A percentile compares a stretch with the other conserved stretches of the same genome.
Evolutionary conservation across 2,888 invertebrate genomes (phyloP).

Genomic region (Taenaris catops): DNA sequence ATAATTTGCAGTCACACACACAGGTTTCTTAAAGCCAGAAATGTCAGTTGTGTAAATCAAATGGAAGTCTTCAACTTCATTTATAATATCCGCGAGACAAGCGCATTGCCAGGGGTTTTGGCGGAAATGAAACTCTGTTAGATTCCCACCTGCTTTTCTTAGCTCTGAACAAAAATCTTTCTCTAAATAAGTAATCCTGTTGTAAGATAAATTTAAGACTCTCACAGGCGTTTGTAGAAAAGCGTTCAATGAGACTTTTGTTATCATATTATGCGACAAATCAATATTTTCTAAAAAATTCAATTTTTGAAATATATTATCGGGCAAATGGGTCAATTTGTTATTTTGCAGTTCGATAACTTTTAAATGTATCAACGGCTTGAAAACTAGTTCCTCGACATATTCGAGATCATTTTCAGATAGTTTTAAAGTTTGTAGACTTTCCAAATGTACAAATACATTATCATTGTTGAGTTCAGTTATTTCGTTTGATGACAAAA

Average conservation of each 20-base stretch:
- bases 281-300: slow-evolving; percentile 41
- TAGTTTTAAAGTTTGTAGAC: slow-evolving; percentile 46
- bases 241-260: slow-evolving; percentile 43
- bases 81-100: slow-evolving; percentile 47
- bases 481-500: slow-evolving; percentile 49
- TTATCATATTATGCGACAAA: slow-evolving; percentile 49
- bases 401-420: slow-evolving; percentile 42
- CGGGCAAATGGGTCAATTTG: slow-evolving; percentile 41
- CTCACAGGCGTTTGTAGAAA: slow-evolving; percentile 46
- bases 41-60: slow-evolving; percentile 42
- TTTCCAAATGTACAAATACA: slow-evolving; percentile 38
- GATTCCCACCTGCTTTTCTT: slow-evolving; percentile 41
- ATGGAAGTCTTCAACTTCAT: slow-evolving; percentile 44
- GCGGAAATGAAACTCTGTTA: slow-evolving; percentile 52
- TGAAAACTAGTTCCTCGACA: slow-evolving; percentile 40
- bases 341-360: slow-evolving; percentile 44
- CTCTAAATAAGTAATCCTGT: slow-evolving; percentile 51
- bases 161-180: slow-evolving; percentile 57
- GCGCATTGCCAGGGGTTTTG: slow-evolving; percentile 66
- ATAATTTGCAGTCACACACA: slow-evolving; percentile 46
- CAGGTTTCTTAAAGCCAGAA: slow-evolving; percentile 40
- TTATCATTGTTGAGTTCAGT: slow-evolving; percentile 30
- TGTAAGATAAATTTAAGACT: slow-evolving; percentile 50
- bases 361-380: slow-evolving; percentile 42
- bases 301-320: slow-evolving; percentile 42